phyloP scores from a whole-genome alignment of 2,113 vertebrate species.

The Crotalus viridis region DNA sequence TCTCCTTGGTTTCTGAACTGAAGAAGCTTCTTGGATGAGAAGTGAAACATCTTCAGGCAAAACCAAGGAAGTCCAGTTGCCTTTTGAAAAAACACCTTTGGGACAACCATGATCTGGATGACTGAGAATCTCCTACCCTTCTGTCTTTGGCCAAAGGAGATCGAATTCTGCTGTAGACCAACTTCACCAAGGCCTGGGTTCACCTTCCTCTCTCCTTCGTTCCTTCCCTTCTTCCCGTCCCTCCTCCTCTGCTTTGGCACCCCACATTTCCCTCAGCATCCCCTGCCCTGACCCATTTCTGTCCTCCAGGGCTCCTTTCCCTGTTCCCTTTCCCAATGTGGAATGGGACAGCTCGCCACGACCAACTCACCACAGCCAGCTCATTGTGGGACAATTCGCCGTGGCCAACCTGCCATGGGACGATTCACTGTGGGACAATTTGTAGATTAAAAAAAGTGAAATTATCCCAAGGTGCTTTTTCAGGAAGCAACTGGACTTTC shows the following conservation, averaged over 20 bases:
- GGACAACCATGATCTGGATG: neutral
- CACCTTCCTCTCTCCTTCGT: rapidly evolving
- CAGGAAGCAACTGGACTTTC: no score
- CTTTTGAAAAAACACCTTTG: neutral
- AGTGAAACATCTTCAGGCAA: neutral
- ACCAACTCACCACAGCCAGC: neutral
- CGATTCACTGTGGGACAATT: neutral
- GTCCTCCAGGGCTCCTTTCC: rapidly evolving
- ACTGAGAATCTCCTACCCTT: neutral
- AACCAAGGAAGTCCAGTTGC: neutral
- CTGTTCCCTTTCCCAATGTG: neutral
- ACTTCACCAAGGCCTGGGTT: neutral
- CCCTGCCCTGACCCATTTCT: neutral
- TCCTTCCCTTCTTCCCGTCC: neutral
- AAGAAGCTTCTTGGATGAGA: neutral
- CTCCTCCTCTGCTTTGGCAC: neutral
- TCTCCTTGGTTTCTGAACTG: neutral
- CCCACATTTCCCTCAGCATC: neutral
- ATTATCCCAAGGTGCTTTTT: no score
- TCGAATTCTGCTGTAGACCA: neutral
- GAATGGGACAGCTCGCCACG: neutral
- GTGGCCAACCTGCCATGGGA: no score
- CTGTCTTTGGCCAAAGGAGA: neutral
- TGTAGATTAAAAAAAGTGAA: no score
- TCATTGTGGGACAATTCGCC: no score